These are phyloP conservation scores for Trichogramma evanescens DNA, from an alignment of 2,888 invertebrate genomes.

Conservation along the genomic window DNA sequence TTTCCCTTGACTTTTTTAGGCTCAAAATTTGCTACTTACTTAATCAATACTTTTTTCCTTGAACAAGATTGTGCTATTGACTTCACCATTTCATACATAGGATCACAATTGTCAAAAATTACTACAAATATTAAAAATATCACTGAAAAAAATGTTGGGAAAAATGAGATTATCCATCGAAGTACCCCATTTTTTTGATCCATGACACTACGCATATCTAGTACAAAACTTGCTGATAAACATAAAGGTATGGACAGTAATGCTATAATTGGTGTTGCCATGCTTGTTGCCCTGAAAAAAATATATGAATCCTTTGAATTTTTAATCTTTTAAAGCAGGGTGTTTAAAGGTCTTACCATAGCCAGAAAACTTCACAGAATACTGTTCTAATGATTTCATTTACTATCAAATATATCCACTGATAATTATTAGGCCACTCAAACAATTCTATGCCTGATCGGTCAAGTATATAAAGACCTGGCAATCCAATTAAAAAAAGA, in stretches of 20 bases:
- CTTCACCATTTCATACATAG: constrained; percentile 56
- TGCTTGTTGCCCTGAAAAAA: too few species aligned
- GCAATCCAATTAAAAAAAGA: constrained; percentile 82
- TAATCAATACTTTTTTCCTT: not conserved
- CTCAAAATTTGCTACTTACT: not conserved
- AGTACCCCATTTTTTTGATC: too few species aligned
- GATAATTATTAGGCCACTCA: constrained; percentile 74
- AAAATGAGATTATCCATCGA: too few species aligned
- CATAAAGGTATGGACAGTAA: not conserved
- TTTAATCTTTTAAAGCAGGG: not conserved
- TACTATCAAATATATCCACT: constrained; percentile 71
- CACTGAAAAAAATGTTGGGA: constrained; percentile 60
- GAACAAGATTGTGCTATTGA: too few species aligned
- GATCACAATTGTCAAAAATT: constrained; percentile 73
- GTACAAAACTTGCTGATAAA: not conserved
- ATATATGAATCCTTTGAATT: not conserved
- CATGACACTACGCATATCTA: too few species aligned
- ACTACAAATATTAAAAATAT: constrained; percentile 48
- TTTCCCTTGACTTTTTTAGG: not conserved
- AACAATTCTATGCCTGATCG: constrained; percentile 75
- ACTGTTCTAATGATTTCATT: constrained; percentile 89
- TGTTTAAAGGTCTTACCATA: constrained; percentile 60
- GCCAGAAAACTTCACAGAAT: constrained; percentile 84
- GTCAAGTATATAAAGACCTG: constrained; percentile 79
- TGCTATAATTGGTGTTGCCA: not conserved